Evolutionary conservation across 2,113 vertebrate genomes (phyloP).

Genomic region (Alethe castanea): DNA sequence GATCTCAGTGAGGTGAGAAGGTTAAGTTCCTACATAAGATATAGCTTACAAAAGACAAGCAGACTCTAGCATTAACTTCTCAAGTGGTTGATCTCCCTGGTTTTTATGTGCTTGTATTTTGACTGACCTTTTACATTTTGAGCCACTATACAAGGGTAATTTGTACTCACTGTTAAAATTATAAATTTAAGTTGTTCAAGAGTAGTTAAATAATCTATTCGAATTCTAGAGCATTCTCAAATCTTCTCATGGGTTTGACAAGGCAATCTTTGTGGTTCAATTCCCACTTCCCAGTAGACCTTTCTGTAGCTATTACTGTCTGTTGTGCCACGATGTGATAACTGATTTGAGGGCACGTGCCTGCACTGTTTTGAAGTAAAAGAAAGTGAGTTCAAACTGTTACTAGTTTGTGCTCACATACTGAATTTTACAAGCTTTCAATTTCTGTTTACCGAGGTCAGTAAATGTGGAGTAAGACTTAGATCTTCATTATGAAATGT

Average conservation of each 20-base stretch:
- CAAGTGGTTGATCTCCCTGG: neutral
- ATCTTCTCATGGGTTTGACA: neutral
- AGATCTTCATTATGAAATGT: neutral
- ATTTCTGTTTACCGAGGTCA: neutral
- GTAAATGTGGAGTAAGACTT: neutral
- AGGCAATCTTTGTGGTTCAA: neutral
- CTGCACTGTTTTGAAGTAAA: neutral
- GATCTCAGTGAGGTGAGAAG: constrained; percentile 94
- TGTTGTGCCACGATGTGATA: neutral
- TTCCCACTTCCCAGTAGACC: neutral
- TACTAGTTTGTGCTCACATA: neutral
- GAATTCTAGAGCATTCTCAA: neutral
- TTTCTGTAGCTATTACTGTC: neutral
- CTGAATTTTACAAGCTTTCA: neutral
- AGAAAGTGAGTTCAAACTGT: neutral
- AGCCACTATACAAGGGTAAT: neutral
- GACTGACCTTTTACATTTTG: neutral
- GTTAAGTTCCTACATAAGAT: neutral
- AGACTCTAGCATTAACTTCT: neutral
- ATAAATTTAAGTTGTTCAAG: neutral
- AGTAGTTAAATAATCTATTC: neutral
- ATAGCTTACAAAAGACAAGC: neutral
- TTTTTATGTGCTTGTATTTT: neutral
- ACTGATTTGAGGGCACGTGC: neutral
- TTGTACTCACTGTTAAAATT: neutral